These are phyloP conservation scores for Falco punctatus DNA, from an alignment of 2,113 vertebrate genomes.

Conservation along the genomic window DNA sequence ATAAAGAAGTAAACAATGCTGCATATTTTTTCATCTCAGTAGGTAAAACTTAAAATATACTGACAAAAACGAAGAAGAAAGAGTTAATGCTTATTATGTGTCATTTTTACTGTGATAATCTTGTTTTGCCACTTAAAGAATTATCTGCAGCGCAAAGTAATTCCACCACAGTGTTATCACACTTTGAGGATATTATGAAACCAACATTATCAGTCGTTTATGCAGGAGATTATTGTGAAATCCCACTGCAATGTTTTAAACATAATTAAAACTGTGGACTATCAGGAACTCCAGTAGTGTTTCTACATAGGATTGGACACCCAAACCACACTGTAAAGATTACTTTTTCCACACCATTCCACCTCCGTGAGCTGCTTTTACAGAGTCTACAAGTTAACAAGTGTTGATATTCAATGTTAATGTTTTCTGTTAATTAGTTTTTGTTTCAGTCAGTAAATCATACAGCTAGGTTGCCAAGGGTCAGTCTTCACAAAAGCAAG, in stretches of 20 bases:
- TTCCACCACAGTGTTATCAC: not conserved
- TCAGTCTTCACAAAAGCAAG: not conserved
- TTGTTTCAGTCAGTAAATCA: not conserved
- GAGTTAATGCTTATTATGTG: not conserved
- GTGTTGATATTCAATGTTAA: not conserved
- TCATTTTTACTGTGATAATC: not conserved
- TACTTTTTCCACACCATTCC: not conserved
- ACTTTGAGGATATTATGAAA: not conserved
- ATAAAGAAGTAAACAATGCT: not conserved
- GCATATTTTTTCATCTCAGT: not conserved
- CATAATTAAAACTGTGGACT: not conserved
- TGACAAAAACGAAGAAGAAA: not conserved
- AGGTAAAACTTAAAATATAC: not conserved
- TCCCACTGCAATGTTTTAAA: not conserved
- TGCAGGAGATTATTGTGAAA: not conserved
- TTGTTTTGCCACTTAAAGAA: not conserved
- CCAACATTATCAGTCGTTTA: not conserved
- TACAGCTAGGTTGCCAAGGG: not conserved
- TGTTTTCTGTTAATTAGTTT: not conserved
- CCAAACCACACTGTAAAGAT: not conserved
- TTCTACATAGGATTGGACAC: not conserved
- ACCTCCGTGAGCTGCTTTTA: not conserved
- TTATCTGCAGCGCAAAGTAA: not conserved
- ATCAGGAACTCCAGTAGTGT: not conserved
- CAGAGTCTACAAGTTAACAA: not conserved